Evolutionary conservation across 2,113 vertebrate species (phyloP).

Genomic region (Datnioides undecimradiatus): DNA sequence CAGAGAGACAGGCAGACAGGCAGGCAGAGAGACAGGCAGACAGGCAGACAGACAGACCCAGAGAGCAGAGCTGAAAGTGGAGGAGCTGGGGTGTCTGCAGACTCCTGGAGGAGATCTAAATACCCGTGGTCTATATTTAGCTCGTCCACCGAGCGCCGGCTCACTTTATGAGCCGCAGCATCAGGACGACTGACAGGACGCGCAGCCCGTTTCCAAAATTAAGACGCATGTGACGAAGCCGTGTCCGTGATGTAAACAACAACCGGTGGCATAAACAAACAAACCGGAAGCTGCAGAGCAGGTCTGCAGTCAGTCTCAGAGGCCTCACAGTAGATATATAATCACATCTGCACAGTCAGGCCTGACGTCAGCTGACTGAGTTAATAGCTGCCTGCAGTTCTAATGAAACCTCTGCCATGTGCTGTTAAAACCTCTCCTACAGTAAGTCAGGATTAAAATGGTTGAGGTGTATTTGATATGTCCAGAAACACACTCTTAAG

Average conservation of each 20-base stretch:
- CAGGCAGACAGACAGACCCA: not conserved
- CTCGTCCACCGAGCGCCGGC: not conserved
- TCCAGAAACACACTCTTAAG: no score
- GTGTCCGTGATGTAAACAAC: not conserved
- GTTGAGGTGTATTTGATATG: no score
- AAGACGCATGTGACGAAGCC: constrained; percentile 19
- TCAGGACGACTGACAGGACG: not conserved
- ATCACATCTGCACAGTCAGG: no score
- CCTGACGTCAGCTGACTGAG: no score
- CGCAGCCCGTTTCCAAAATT: not conserved
- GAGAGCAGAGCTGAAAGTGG: constrained; percentile 12
- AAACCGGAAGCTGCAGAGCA: not conserved
- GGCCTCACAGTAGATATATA: no score
- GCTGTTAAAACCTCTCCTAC: no score
- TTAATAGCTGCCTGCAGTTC: no score
- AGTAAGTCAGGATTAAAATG: no score
- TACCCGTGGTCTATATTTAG: constrained; percentile 48
- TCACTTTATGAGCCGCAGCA: not conserved
- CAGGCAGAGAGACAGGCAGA: not conserved
- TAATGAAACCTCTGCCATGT: no score
- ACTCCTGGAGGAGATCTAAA: constrained; percentile 35
- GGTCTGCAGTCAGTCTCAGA: not conserved
- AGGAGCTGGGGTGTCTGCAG: not conserved
- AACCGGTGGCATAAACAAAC: constrained; percentile 3
- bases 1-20: not conserved